Evolutionary conservation across 2,888 invertebrate genomes (phyloP), one percentile per base, ranked within the genome.

Genomic region (Bombyx huttoni): DNA sequence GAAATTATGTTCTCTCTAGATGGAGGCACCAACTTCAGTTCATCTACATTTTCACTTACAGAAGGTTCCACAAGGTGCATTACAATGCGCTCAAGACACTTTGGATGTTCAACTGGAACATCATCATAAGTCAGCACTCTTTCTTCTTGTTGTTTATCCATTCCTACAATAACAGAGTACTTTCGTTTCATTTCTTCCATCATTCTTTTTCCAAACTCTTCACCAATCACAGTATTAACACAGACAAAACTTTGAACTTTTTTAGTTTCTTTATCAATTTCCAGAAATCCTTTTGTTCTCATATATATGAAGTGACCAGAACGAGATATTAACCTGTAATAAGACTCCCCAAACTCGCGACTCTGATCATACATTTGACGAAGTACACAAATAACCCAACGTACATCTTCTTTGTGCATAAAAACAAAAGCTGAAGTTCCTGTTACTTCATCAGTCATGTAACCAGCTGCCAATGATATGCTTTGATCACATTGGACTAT

Each of bases 401-500:
- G 92, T 2, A 95, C 94, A 85, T 97, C 97, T 62, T 96, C 95
- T 71, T 92, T 91, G 79, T 96, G 96, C 93, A 98, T 97, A 73
- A 94, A 96, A 52, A 92, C 91, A 78, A 97, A 98, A 9, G 96
- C 96, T 58, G 94, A 95, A 55, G 92, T 88, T n/a, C 96, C 96
- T 9, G 93, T 92, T 1, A 97, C 94, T 85, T 98, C 97, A 62
- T 94, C 94, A 10, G 94, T 93, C 92, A 97, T 92, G 71, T 96
- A 96, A 3, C 97, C 97, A 52, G 95, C 94, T 12, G 97, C 94
- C 54, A 95, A 86, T 8, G 97, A 95, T 70, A 97, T 96, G 70
- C 96, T 92, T 73, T 97, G 97, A 76, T 98, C 98, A 74, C 95
- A 95, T 73, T 94, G 96, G 50, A 97, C 93, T 60, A 98, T 96